These are phyloP conservation scores for Pogonocichla stellata DNA, from an alignment of 2,113 vertebrate species.

Conservation along the genomic window DNA sequence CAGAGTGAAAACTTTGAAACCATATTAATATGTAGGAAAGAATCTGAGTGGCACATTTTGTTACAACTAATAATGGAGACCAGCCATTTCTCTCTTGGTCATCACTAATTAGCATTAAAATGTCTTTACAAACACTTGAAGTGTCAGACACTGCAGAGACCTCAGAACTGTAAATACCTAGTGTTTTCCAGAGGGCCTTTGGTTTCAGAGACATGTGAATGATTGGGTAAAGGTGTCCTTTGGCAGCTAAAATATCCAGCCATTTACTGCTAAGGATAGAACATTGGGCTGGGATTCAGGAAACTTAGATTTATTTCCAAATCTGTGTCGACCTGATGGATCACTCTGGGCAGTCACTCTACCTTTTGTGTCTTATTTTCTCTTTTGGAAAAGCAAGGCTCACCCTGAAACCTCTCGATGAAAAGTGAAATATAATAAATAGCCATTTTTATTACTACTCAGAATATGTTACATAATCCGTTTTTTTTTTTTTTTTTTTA, in stretches of 20 bases:
- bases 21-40: not conserved
- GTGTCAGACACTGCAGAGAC: not conserved
- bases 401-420: not conserved
- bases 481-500: not conserved
- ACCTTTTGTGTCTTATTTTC: not conserved
- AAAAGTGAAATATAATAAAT: not conserved
- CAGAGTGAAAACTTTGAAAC: not conserved
- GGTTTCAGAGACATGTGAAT: not conserved
- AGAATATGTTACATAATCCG: not conserved
- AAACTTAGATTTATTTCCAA: slow-evolving; percentile 14
- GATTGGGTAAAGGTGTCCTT: not conserved
- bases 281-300: not conserved
- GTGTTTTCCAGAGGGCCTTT: not conserved
- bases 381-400: not conserved
- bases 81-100: not conserved
- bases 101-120: not conserved
- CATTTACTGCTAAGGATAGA: not conserved
- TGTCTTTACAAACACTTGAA: not conserved
- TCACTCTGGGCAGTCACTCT: not conserved
- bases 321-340: not conserved
- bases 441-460: not conserved
- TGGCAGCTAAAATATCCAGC: not conserved
- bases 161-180: not conserved
- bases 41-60: not conserved
- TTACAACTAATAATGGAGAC: not conserved